These are phyloP conservation scores for Halichondria panicea DNA, from an alignment of 37 sponge, comb jelly and placozoan genomes.

Conservation along the genomic window DNA sequence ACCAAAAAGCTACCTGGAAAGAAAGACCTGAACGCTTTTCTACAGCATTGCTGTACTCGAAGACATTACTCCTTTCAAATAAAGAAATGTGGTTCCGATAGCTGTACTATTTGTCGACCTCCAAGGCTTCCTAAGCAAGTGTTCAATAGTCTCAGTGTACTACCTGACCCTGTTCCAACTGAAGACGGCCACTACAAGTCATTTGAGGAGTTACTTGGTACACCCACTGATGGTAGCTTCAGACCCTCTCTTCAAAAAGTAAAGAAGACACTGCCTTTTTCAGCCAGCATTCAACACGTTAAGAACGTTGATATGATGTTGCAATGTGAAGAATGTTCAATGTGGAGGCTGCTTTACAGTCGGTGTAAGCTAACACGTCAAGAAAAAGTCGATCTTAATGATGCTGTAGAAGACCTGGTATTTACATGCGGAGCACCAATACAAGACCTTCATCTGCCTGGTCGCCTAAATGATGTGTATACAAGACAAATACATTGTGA, in stretches of 20 bases:
- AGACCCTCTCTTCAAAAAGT: slow-evolving; percentile 3
- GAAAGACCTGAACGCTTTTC: background rate
- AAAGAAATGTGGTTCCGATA: slow-evolving; percentile 18
- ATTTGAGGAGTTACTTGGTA: slow-evolving; percentile 5
- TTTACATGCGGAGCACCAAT: slow-evolving; percentile 19
- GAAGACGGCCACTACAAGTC: slow-evolving; percentile 20
- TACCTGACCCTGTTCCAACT: slow-evolving; percentile 8
- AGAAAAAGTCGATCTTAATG: slow-evolving; percentile 2
- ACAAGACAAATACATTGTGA: slow-evolving; percentile 3
- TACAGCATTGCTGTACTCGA: slow-evolving; percentile 18
- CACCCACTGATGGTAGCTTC: background rate
- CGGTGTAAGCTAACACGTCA: background rate
- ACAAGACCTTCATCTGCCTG: slow-evolving; percentile 20
- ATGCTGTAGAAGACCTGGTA: slow-evolving; percentile 9
- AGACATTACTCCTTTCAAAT: slow-evolving; percentile 33
- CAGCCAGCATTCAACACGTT: slow-evolving; percentile 13
- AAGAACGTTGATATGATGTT: slow-evolving; percentile 30
- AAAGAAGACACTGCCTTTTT: slow-evolving; percentile 27
- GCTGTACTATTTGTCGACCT: slow-evolving; percentile 15
- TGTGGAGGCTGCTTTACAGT: slow-evolving; percentile 17
- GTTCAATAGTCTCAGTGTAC: background rate
- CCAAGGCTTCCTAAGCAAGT: slow-evolving; percentile 1
- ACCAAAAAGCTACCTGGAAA: background rate
- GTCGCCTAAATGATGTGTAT: background rate
- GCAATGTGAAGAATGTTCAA: slow-evolving; percentile 35